Base-by-base conservation (phyloP, 1,140 invertebrate species). In the Psilanteris sp. region DNA sequence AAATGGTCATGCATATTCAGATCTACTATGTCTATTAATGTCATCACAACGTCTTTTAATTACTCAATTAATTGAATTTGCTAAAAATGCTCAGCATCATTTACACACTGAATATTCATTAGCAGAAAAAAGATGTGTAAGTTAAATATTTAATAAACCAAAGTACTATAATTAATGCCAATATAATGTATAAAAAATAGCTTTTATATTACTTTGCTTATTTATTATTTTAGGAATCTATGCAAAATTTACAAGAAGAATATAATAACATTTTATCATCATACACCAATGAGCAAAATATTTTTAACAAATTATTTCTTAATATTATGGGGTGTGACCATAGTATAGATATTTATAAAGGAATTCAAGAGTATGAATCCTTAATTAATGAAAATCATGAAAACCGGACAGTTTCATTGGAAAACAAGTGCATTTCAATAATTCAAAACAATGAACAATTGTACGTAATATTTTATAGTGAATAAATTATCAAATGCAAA, bases 11-110 rank as follows among this genome's bases (percentile, higher is more conserved):
- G 81, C 82, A 6, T 64, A 81, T 36, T 77, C 82, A 4, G 83
- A 86, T 73, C 67, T 88, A 36, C 24, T 89, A 0, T 81, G 79
- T 26, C 79, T 88, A 14, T 32, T 88, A 32, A 84, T 89, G 77
- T 80, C 84, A 54, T 76, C 82, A 11, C 85, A 89, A 50, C 71
- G 70, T 64, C 62, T 72, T 3, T 50, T 79, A 36, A 52, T 87
- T 14, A 73, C 61, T 10, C 73, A 85, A 66, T 68, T 88, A 14
- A 44, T 68, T 10, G 76, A 84, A 46, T 85, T 89, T 52, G 78
- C 83, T 6, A 43, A 68, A 1, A 80, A 86, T 46, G 83, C 72
- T 13, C 77, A 72, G 7, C 73, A 87, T 75, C 82, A 85, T 78
- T 52, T 89, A 0, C 66, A 70, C 11, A 80, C 79, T 3, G 86